phyloP scores from a whole-genome alignment of 2,888 invertebrate species.

The Hipparchia semele region DNA sequence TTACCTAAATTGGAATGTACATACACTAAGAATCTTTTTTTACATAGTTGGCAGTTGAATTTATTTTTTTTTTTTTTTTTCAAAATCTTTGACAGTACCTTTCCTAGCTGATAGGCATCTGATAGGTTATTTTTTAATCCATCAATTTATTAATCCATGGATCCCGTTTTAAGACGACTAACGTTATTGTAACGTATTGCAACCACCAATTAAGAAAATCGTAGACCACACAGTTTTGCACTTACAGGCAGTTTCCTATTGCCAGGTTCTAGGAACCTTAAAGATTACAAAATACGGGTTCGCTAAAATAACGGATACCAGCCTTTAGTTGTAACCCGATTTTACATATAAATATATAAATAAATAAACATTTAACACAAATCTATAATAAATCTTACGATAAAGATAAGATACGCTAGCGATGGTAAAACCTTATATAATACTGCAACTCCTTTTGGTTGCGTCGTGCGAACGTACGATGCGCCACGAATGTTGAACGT shows the following conservation, averaged over 20 bases:
- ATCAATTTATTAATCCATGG: background rate
- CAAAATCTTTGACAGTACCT: conserved; percentile 1
- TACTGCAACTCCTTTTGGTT: conserved; percentile 14
- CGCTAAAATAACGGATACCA: too few species aligned
- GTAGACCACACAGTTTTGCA: too few species aligned
- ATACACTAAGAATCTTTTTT: background rate
- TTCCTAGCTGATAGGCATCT: conserved; percentile 2
- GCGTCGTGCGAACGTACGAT: too few species aligned
- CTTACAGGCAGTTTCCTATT: too few species aligned
- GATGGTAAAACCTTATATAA: conserved; percentile 8
- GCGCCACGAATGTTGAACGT: too few species aligned
- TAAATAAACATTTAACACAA: conserved; percentile 8
- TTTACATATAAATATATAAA: background rate
- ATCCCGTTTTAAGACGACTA: background rate
- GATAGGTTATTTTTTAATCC: background rate
- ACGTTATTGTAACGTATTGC: background rate
- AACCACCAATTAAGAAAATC: background rate
- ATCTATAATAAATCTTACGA: conserved; percentile 5
- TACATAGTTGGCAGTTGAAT: background rate
- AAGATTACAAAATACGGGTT: too few species aligned
- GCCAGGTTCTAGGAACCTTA: too few species aligned
- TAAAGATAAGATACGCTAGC: conserved; percentile 6
- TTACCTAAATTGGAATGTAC: background rate
- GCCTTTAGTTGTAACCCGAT: too few species aligned
- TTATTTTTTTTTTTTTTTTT: too few species aligned